A percentile compares a stretch with the other conserved stretches of the same genome.
phyloP scores from a whole-genome alignment of 2,888 invertebrate genomes.

The Sthenelais limicola region DNA sequence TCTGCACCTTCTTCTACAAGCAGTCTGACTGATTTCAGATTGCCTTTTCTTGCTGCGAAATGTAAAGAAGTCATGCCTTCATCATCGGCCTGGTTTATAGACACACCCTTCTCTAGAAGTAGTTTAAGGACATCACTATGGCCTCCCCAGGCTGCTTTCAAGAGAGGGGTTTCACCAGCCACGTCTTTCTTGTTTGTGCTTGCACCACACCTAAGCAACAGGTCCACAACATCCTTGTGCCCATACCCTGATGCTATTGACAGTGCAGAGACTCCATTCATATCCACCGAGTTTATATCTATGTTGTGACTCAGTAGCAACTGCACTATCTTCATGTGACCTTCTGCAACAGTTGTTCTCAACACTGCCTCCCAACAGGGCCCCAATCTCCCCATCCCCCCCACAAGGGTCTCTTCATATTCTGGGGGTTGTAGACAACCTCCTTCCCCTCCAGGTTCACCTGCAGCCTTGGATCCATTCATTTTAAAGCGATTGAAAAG shows the following conservation, averaged over 20 bases:
- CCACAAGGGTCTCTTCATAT: constrained; percentile 33
- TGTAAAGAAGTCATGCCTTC: constrained; percentile 43
- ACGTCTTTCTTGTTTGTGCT: constrained; percentile 35
- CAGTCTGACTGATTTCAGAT: constrained; percentile 42
- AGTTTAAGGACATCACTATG: constrained; percentile 33
- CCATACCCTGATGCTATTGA: constrained; percentile 49
- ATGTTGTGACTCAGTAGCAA: constrained; percentile 41
- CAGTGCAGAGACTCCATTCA: constrained; percentile 49
- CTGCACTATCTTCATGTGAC: constrained; percentile 22
- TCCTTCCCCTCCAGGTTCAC: too few relatives aligned
- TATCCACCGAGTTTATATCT: constrained; percentile 38
- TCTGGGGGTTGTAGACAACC: too few relatives aligned
- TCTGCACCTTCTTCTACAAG: constrained; percentile 36
- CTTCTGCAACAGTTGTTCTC: constrained; percentile 48
- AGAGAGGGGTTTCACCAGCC: constrained; percentile 43
- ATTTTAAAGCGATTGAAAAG: constrained; percentile 11
- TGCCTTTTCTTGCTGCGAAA: constrained; percentile 38
- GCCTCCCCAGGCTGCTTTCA: constrained; percentile 39
- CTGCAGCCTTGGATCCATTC: background rate
- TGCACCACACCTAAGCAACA: constrained; percentile 33
- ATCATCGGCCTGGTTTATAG: constrained; percentile 26
- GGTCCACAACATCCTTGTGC: constrained; percentile 29
- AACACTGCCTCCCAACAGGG: constrained; percentile 50
- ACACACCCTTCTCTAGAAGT: constrained; percentile 27
- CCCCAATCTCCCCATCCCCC: constrained; percentile 47